Evolutionary conservation across 2,888 invertebrate species (phyloP).

Genomic region (Dusona sp.): DNA sequence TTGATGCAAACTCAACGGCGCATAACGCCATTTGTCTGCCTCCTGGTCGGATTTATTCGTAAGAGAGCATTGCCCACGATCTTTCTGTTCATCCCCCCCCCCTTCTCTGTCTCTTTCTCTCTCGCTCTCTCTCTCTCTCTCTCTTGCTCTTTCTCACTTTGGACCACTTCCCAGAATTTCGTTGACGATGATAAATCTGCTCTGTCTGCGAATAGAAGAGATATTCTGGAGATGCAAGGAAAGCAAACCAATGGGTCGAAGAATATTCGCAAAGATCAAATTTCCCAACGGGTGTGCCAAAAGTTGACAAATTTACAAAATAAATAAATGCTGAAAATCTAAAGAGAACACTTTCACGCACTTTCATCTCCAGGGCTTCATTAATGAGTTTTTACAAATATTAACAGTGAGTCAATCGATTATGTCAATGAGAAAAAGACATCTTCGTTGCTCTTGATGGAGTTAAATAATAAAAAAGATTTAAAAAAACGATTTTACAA

Average conservation of each 20-base stretch:
- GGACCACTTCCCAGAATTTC: constrained; percentile 64
- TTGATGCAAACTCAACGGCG: constrained; percentile 68
- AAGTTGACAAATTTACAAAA: not conserved
- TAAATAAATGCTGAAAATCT: not conserved
- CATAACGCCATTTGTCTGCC: constrained; percentile 54
- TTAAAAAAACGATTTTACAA: not conserved
- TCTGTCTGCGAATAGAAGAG: constrained; percentile 34
- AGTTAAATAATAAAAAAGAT: not conserved
- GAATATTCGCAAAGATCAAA: constrained; percentile 16
- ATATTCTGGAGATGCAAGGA: constrained; percentile 30
- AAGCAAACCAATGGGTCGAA: constrained; percentile 41
- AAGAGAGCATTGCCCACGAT: constrained; percentile 20
- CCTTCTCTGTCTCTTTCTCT: constrained; percentile 15
- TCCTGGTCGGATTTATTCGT: constrained; percentile 9
- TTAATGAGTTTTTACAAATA: no score
- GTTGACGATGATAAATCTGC: constrained; percentile 69
- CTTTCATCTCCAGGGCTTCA: no score
- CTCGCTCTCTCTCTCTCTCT: constrained; percentile 10
- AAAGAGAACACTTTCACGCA: not conserved
- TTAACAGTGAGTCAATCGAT: no score
- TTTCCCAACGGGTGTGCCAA: not conserved
- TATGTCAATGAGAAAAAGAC: not conserved
- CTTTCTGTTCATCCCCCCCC: constrained; percentile 14
- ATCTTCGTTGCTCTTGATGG: not conserved
- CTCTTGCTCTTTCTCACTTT: constrained; percentile 32